Conservation (phyloP, 2,888 invertebrate genomes). For the Clanis bilineata region DNA sequence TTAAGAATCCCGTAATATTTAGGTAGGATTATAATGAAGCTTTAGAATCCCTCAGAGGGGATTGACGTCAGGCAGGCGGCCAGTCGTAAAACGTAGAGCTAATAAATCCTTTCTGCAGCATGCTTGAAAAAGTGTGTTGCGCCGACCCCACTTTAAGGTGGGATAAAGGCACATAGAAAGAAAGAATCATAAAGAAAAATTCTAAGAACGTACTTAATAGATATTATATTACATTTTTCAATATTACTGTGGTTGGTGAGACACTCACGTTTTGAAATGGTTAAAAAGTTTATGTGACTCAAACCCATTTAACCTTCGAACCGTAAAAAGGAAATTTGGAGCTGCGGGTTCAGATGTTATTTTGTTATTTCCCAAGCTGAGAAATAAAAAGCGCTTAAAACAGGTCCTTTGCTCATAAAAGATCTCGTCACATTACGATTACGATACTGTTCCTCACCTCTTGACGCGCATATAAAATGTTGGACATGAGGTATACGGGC, state of each 20-base stretch:
- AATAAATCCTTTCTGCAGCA: no score
- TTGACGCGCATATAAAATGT: conserved; percentile 45
- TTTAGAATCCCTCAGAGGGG: no score
- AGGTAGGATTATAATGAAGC: no score
- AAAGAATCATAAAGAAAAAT: no score
- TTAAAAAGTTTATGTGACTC: conserved; percentile 8
- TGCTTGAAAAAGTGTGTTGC: no score
- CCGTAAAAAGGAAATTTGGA: conserved; percentile 37
- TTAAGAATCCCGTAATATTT: not conserved
- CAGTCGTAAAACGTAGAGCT: no score
- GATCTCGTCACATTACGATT: conserved; percentile 51
- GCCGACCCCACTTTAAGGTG: no score
- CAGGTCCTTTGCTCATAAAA: conserved; percentile 57
- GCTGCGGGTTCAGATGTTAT: conserved; percentile 42
- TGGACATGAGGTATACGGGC: conserved; percentile 30
- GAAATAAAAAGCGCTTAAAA: conserved; percentile 52
- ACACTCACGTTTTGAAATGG: not conserved
- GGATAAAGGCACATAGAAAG: no score
- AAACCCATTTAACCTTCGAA: conserved; percentile 44
- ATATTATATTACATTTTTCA: no score
- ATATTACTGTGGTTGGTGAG: not conserved
- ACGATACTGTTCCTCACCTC: conserved; percentile 52
- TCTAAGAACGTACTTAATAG: no score
- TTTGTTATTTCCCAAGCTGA: conserved; percentile 47
- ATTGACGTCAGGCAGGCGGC: no score